phyloP scores from a whole-genome alignment of 2,888 invertebrate species.

The Tetragonula carbonaria region DNA sequence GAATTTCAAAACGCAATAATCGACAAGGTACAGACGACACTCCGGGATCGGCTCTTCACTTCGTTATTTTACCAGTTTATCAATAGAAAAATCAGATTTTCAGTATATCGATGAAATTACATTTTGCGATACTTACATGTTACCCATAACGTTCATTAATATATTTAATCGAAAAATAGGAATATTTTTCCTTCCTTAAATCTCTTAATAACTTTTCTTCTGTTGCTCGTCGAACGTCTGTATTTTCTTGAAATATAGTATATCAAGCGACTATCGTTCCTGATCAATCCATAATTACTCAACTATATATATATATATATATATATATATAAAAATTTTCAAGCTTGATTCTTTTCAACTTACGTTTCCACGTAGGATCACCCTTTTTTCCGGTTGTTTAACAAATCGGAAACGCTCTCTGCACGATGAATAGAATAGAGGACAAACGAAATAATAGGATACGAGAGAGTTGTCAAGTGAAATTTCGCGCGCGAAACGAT shows the following conservation, averaged over 20 bases:
- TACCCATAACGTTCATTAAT: not conserved
- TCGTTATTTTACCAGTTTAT: constrained; percentile 7
- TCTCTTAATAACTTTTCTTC: not conserved
- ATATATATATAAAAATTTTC: no score
- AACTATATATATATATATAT: no score
- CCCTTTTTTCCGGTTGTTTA: no score
- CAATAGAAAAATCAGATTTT: not conserved
- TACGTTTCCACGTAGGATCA: no score
- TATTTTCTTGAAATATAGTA: not conserved
- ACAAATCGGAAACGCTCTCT: no score
- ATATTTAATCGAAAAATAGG: not conserved
- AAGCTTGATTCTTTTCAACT: no score
- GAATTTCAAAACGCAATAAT: not conserved
- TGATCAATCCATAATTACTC: no score
- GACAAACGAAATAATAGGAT: no score
- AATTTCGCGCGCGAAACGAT: not conserved
- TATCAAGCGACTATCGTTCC: not conserved
- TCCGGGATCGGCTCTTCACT: not conserved
- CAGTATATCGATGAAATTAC: not conserved
- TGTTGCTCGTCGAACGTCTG: not conserved
- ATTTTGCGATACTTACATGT: not conserved
- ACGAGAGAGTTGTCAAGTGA: no score
- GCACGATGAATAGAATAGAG: no score
- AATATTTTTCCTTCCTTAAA: not conserved
- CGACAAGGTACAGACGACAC: not conserved